phyloP scores from a whole-genome alignment of 2,797 vertebrate species.

The Xyrichtys novacula region DNA sequence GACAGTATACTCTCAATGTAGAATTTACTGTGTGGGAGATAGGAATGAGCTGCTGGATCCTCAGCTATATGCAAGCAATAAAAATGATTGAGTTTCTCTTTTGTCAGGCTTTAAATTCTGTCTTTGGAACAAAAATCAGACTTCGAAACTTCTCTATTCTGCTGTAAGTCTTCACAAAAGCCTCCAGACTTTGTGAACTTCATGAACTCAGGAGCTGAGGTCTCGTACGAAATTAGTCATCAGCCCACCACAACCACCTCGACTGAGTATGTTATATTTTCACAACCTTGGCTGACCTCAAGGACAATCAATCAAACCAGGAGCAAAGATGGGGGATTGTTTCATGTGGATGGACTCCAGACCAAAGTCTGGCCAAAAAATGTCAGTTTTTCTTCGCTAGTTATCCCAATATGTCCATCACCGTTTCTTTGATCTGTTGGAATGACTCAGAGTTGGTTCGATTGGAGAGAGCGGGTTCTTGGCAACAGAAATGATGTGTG shows the following conservation, averaged over 20 bases:
- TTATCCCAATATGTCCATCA: slow-evolving; percentile 73
- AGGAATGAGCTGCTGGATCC: slow-evolving; percentile 39
- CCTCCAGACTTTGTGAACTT: slow-evolving; percentile 41
- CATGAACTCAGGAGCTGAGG: slow-evolving; percentile 51
- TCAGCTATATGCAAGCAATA: slow-evolving; percentile 21
- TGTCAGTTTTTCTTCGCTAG: slow-evolving; percentile 52
- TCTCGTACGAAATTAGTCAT: slow-evolving; percentile 69
- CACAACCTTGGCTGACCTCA: slow-evolving; percentile 64
- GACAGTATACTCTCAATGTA: slow-evolving; percentile 36
- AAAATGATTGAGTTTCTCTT: slow-evolving; percentile 15
- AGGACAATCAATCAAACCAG: slow-evolving; percentile 70
- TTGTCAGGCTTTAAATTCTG: slow-evolving; percentile 21
- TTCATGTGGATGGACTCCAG: slow-evolving; percentile 77
- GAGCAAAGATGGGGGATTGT: slow-evolving; percentile 65
- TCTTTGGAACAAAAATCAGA: neutral
- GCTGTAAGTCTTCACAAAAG: slow-evolving; percentile 35
- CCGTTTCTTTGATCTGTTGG: slow-evolving; percentile 62
- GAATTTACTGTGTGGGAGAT: slow-evolving; percentile 43
- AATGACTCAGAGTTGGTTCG: slow-evolving; percentile 36
- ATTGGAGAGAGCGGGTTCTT: slow-evolving; percentile 41
- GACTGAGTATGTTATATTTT: slow-evolving; percentile 63
- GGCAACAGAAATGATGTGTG: slow-evolving; percentile 43
- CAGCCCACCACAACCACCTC: slow-evolving; percentile 52
- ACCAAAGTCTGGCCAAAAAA: slow-evolving; percentile 64
- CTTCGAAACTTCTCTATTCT: neutral